These are phyloP conservation scores for Phycodurus eques DNA, from an alignment of 2,113 vertebrate genomes.

Conservation along the genomic window DNA sequence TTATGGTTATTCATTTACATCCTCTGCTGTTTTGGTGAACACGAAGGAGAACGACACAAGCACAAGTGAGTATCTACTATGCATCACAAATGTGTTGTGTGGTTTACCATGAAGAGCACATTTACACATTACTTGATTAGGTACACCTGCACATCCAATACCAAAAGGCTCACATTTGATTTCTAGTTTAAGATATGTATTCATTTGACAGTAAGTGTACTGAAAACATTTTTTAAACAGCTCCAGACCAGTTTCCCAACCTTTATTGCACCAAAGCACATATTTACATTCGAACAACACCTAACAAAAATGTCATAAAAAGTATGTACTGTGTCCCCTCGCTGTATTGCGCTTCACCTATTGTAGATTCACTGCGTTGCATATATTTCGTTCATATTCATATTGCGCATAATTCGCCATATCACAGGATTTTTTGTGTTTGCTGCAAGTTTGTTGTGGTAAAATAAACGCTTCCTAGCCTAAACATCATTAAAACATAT, in stretches of 20 bases:
- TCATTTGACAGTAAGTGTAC: neutral
- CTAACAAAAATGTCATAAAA: too few species aligned
- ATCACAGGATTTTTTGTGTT: too few species aligned
- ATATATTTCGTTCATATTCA: too few species aligned
- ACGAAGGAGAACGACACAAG: conserved; percentile 69
- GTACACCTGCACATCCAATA: neutral
- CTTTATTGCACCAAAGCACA: neutral
- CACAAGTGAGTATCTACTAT: conserved; percentile 62
- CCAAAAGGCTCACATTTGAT: neutral
- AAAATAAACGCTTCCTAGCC: too few species aligned
- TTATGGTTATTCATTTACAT: neutral
- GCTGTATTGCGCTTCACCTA: too few species aligned
- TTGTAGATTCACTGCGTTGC: too few species aligned
- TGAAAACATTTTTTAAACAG: neutral
- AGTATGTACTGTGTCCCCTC: too few species aligned
- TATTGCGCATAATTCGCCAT: too few species aligned
- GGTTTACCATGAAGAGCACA: neutral
- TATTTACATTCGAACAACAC: neutral
- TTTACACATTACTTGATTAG: neutral
- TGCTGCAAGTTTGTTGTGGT: too few species aligned
- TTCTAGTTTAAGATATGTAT: neutral
- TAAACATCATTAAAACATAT: too few species aligned
- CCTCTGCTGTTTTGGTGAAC: neutral
- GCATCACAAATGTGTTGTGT: neutral
- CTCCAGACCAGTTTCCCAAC: neutral